These are phyloP conservation scores for Cyanoderma ruficeps DNA, from an alignment of 2,113 vertebrate species.

Conservation along the genomic window DNA sequence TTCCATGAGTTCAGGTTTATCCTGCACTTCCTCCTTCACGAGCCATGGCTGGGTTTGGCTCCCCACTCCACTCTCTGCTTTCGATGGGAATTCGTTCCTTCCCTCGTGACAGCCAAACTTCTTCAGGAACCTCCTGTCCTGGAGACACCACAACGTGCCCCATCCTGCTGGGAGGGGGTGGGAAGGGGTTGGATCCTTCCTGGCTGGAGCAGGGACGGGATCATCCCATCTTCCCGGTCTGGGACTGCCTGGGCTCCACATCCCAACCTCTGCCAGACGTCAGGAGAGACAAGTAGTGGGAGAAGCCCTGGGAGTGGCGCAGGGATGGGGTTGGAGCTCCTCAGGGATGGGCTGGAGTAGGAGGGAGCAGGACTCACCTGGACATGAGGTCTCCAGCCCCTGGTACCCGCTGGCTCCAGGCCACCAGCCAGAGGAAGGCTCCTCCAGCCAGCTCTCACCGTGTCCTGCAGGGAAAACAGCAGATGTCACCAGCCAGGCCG, in stretches of 20 bases:
- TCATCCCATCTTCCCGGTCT: accelerated
- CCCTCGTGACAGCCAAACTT: accelerated
- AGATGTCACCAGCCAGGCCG: accelerated
- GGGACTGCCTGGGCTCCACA: accelerated
- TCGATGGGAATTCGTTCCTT: accelerated
- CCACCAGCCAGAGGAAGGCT: background rate
- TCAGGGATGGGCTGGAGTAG: background rate
- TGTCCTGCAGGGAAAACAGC: background rate
- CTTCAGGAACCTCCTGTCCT: background rate
- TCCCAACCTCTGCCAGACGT: accelerated
- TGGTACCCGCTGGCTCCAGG: accelerated
- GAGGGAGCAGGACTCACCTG: background rate
- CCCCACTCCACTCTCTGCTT: accelerated
- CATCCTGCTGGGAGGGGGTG: background rate
- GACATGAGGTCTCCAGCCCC: accelerated
- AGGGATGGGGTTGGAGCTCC: background rate
- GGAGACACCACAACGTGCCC: background rate
- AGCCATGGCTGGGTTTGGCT: accelerated
- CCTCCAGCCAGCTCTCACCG: accelerated
- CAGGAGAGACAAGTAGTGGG: background rate
- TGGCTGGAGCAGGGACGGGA: no score
- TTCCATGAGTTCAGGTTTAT: accelerated
- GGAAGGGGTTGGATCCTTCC: background rate
- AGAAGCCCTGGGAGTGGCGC: background rate
- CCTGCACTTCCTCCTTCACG: background rate